phyloP scores from a whole-genome alignment of 2,888 invertebrate species.

The Platycnemis pennipes region DNA sequence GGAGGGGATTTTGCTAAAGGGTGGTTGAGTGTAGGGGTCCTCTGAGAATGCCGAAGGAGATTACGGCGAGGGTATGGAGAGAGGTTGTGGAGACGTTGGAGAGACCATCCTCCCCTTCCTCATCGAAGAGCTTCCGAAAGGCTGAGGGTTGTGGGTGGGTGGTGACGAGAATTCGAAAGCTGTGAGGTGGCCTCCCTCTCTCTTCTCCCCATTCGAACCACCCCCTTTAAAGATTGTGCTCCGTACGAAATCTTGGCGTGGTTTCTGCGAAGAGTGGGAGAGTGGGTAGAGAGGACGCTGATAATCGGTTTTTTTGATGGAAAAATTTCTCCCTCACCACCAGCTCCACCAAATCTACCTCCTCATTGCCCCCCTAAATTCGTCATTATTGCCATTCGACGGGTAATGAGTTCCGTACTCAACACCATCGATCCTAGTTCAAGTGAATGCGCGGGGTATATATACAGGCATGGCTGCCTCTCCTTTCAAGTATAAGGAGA shows the following conservation, averaged over 20 bases:
- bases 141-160: neutral
- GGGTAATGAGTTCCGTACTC: neutral
- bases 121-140: slow-evolving; percentile 35
- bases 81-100: neutral
- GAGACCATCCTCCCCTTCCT: neutral
- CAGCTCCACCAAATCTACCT: neutral
- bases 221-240: neutral
- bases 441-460: no score
- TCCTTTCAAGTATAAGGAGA: no score
- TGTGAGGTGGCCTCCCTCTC: neutral
- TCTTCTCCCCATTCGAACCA: no score
- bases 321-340: neutral
- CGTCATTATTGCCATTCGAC: neutral
- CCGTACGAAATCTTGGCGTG: slow-evolving; percentile 20
- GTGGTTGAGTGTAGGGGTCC: neutral
- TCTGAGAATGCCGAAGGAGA: slow-evolving; percentile 55
- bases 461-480: no score
- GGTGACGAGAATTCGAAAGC: slow-evolving; percentile 21
- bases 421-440: neutral
- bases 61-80: neutral
- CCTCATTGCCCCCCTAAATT: neutral
- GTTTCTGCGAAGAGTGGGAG: neutral
- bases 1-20: slow-evolving; percentile 32
- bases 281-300: neutral
- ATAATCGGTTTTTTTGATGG: neutral